phyloP scores from a whole-genome alignment of 2,888 invertebrate species.

The Sphinx pinastri region DNA sequence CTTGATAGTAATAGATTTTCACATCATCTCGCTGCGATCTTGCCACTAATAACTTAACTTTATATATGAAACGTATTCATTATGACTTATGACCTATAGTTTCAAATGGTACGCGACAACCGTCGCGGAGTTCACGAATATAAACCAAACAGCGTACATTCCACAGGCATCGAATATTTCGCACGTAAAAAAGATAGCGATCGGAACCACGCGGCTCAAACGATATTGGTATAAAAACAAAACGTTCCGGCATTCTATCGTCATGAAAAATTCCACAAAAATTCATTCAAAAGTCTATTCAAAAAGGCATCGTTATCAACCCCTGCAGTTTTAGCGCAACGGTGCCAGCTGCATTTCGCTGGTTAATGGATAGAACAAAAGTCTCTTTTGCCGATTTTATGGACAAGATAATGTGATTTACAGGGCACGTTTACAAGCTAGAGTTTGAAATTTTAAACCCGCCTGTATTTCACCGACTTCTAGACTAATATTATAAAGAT shows the following conservation, averaged over 20 bases:
- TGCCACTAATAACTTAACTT: no score
- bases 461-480: no score
- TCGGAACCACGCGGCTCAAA: not conserved
- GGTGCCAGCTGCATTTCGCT: conserved; percentile 5
- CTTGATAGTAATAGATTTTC: no score
- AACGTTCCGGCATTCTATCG: not conserved
- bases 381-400: not conserved
- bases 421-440: no score
- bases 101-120: no score
- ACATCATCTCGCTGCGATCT: no score
- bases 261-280: not conserved
- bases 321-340: not conserved
- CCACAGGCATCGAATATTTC: no score
- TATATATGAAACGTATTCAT: not conserved
- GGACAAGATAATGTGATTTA: not conserved
- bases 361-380: not conserved
- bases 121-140: no score
- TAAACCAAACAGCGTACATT: no score
- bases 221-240: not conserved
- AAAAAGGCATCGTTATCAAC: not conserved
- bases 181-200: not conserved
- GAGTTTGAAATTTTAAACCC: no score
- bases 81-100: no score
- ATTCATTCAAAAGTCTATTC: not conserved
- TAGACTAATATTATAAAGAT: no score